Conservation (phyloP, 2,888 invertebrate genomes). For the Phania funesta region DNA sequence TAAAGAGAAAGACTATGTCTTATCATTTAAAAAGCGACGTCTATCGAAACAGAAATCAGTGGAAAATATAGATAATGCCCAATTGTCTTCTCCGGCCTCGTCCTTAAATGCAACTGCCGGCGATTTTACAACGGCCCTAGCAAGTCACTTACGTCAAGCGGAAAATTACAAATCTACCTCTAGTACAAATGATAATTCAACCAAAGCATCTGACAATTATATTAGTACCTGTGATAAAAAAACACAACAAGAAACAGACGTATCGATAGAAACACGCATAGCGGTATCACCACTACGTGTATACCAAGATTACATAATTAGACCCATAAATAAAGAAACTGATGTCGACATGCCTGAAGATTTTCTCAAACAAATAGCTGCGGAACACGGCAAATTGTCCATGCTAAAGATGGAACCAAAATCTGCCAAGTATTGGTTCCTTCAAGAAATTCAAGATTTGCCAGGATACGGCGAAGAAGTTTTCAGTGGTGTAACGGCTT, state of each 20-base stretch:
- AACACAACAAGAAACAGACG: constrained; percentile 68
- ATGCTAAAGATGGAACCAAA: constrained; percentile 84
- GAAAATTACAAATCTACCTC: constrained; percentile 65
- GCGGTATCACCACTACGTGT: constrained; percentile 75
- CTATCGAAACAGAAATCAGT: constrained; percentile 79
- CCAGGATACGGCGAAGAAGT: constrained; percentile 92
- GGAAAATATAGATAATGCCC: constrained; percentile 75
- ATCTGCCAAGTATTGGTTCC: constrained; percentile 91
- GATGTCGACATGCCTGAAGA: constrained; percentile 74
- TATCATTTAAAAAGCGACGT: constrained; percentile 79
- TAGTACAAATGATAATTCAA: constrained; percentile 58
- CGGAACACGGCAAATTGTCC: constrained; percentile 79
- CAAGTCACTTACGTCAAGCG: constrained; percentile 52
- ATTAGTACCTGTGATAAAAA: constrained; percentile 63
- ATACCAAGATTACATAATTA: constrained; percentile 78
- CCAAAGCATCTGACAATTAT: constrained; percentile 56
- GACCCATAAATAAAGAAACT: constrained; percentile 69
- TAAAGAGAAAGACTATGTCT: constrained; percentile 78
- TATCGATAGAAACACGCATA: constrained; percentile 70
- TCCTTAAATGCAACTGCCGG: constrained; percentile 18
- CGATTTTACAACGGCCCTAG: constrained; percentile 33
- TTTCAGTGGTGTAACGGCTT: constrained; percentile 85
- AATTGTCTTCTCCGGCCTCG: not conserved
- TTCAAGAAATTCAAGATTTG: constrained; percentile 89
- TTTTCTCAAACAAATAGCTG: constrained; percentile 77